A percentile compares a stretch with the other conserved stretches of the same genome.
phyloP scores from a whole-genome alignment of 2,888 invertebrate genomes.

The Pediacus dermestoides region DNA sequence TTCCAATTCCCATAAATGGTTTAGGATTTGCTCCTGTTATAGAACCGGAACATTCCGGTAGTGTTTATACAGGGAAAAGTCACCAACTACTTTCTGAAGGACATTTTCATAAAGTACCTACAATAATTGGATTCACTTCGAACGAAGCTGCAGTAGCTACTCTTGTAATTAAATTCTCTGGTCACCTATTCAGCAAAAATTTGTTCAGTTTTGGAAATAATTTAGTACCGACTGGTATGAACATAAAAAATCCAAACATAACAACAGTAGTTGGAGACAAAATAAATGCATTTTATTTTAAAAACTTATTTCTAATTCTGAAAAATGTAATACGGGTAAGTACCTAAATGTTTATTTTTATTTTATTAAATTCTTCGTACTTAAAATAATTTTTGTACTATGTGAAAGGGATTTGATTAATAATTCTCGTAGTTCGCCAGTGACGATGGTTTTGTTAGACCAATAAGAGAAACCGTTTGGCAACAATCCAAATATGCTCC shows the following conservation, averaged over 20 bases:
- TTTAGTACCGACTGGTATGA: conserved; percentile 4
- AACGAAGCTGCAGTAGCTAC: conserved; percentile 25
- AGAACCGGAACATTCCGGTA: conserved; percentile 27
- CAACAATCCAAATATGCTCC: conserved; percentile 45
- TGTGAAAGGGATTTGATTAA: too few relatives aligned
- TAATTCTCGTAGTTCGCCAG: conserved; percentile 49
- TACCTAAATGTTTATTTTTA: too few relatives aligned
- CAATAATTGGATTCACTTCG: conserved; percentile 29
- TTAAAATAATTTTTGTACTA: too few relatives aligned
- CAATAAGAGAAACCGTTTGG: conserved; percentile 44
- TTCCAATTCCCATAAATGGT: conserved; percentile 25
- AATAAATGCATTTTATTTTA: too few relatives aligned
- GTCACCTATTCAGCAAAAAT: too few relatives aligned
- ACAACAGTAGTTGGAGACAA: too few relatives aligned
- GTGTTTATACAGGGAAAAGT: conserved; percentile 25
- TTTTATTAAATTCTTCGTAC: too few relatives aligned
- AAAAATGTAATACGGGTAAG: too few relatives aligned
- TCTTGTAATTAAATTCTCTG: too few relatives aligned
- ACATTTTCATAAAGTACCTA: conserved; percentile 23
- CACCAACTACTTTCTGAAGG: conserved; percentile 25
- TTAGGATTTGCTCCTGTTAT: conserved; percentile 26
- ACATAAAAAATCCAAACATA: too few relatives aligned
- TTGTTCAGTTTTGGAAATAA: too few relatives aligned
- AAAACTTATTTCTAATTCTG: neutral
- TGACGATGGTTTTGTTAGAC: conserved; percentile 50